These are phyloP conservation scores for Pseudorhombus dupliciocellatus DNA, from an alignment of 2,113 vertebrate genomes.

Conservation along the genomic window DNA sequence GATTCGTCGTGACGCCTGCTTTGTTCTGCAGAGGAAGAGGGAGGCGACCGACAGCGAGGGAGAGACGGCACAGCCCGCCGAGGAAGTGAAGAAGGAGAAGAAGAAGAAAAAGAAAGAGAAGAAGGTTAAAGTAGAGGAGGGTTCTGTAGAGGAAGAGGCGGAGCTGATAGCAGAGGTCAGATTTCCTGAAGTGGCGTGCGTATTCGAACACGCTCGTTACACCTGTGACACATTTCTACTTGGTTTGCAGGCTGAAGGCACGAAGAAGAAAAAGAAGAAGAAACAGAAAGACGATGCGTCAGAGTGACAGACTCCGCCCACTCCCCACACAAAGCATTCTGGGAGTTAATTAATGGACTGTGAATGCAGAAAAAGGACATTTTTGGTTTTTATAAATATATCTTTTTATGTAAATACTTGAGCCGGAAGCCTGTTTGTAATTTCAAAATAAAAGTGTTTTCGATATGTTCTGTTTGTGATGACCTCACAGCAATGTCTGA, in stretches of 20 bases:
- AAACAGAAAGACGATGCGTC: conserved; percentile 59
- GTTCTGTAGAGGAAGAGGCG: neutral
- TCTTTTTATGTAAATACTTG: conserved; percentile 55
- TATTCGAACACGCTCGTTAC: too few relatives aligned
- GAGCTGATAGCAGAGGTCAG: conserved; percentile 3
- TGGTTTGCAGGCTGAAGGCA: conserved; percentile 56
- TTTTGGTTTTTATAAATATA: conserved; percentile 40
- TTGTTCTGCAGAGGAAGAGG: conserved; percentile 66
- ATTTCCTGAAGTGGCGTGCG: too few relatives aligned
- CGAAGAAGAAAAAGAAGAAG: conserved; percentile 81
- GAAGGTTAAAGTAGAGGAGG: conserved; percentile 8
- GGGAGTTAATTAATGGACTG: conserved; percentile 42
- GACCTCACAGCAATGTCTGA: too few relatives aligned
- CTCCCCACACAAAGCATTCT: conserved; percentile 15
- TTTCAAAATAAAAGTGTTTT: conserved; percentile 52
- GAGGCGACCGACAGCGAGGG: conserved; percentile 40
- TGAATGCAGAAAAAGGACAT: neutral
- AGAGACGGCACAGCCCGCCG: neutral
- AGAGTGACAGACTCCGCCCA: conserved; percentile 46
- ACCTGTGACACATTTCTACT: too few relatives aligned
- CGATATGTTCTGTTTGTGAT: neutral
- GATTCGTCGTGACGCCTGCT: neutral
- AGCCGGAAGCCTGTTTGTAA: conserved; percentile 27
- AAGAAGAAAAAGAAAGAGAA: conserved; percentile 74
- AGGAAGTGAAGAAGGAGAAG: conserved; percentile 54